Conservation (phyloP, 2,888 invertebrate species). For the Drosophila nr. perissopoda region DNA sequence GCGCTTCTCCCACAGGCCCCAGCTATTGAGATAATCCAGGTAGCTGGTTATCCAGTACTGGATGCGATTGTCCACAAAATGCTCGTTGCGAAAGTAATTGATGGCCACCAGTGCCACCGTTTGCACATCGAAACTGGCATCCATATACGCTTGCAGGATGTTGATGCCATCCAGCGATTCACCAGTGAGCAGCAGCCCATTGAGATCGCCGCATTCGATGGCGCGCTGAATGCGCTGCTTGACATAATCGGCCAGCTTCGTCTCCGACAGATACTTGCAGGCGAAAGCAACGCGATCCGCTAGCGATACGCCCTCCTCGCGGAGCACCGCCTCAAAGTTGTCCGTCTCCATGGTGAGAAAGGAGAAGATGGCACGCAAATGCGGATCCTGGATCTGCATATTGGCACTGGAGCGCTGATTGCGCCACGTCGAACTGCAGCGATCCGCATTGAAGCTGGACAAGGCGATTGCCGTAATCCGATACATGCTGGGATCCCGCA, state of each 20-base stretch:
- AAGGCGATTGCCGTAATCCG: slow-evolving; percentile 90
- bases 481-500: slow-evolving; percentile 82
- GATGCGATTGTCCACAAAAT: slow-evolving; percentile 87
- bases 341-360: slow-evolving; percentile 94
- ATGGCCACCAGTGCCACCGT: slow-evolving; percentile 93
- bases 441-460: slow-evolving; percentile 94
- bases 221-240: slow-evolving; percentile 89
- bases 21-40: slow-evolving; percentile 92
- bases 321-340: slow-evolving; percentile 91
- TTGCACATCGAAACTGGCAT: slow-evolving; percentile 95
- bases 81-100: slow-evolving; percentile 90
- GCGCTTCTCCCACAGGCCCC: slow-evolving; percentile 96
- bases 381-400: slow-evolving; percentile 93
- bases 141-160: slow-evolving; percentile 90
- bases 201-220: slow-evolving; percentile 91
- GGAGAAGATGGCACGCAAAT: slow-evolving; percentile 95
- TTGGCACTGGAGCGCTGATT: slow-evolving; percentile 90
- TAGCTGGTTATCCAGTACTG: slow-evolving; percentile 92
- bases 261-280: slow-evolving; percentile 93
- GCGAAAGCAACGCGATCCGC: slow-evolving; percentile 97
- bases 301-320: slow-evolving; percentile 93
- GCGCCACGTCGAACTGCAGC: slow-evolving; percentile 90
- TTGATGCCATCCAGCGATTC: slow-evolving; percentile 90
- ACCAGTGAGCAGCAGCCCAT: slow-evolving; percentile 94
- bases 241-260: slow-evolving; percentile 91